These are phyloP conservation scores for Charanyca ferruginea DNA, from an alignment of 2,888 invertebrate species.

Conservation along the genomic window DNA sequence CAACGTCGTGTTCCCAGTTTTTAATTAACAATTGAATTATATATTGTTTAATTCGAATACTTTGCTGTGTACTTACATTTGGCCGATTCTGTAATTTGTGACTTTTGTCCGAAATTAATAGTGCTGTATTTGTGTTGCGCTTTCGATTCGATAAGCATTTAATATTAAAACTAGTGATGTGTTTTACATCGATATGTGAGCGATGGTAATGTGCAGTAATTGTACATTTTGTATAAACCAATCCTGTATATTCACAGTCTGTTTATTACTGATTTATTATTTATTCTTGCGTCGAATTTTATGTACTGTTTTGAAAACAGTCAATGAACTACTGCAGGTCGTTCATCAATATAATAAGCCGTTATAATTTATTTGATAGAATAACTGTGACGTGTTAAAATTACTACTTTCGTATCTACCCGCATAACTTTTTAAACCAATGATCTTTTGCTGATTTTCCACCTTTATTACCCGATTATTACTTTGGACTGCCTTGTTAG, in stretches of 20 bases:
- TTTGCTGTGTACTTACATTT: constrained; percentile 52
- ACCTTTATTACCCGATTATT: no score
- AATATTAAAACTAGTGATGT: constrained; percentile 49
- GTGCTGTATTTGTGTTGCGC: constrained; percentile 41
- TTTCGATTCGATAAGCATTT: constrained; percentile 48
- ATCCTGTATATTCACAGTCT: constrained; percentile 7
- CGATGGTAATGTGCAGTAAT: constrained; percentile 3
- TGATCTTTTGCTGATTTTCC: neutral
- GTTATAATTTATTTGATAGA: constrained; percentile 5
- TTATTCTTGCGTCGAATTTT: neutral
- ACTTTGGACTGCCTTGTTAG: no score
- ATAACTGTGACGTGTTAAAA: neutral
- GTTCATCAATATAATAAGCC: neutral
- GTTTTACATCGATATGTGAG: constrained; percentile 34
- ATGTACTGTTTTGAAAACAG: neutral
- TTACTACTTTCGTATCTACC: neutral
- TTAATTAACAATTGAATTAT: constrained; percentile 70
- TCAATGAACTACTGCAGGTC: neutral
- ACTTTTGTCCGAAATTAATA: constrained; percentile 60
- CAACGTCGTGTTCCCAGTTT: constrained; percentile 56
- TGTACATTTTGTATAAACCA: constrained; percentile 21
- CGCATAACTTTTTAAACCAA: neutral
- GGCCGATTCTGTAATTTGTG: constrained; percentile 62
- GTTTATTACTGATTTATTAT: neutral
- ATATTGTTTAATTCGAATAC: constrained; percentile 64